Evolutionary conservation across 2,113 vertebrate genomes (phyloP).

Genomic region (Meriones unguiculatus): DNA sequence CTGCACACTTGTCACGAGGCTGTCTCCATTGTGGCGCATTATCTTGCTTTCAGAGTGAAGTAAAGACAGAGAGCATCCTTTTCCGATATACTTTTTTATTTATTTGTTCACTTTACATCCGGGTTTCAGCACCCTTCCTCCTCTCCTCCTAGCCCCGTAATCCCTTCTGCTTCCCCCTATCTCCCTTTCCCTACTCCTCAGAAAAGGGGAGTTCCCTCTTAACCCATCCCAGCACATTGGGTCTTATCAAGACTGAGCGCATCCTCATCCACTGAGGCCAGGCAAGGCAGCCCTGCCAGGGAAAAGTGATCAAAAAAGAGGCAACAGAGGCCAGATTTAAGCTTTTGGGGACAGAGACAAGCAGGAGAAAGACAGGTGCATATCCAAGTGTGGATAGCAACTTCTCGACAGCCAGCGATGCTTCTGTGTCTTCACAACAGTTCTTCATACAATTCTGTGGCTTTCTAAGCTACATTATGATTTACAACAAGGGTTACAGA

Average conservation of each 20-base stretch:
- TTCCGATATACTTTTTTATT: too few relatives aligned
- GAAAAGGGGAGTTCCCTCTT: too few relatives aligned
- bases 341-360: neutral
- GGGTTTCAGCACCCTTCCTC: too few relatives aligned
- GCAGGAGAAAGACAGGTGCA: neutral
- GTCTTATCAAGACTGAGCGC: too few relatives aligned
- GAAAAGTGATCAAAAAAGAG: too few relatives aligned
- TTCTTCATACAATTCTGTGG: neutral
- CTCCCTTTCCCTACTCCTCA: too few relatives aligned
- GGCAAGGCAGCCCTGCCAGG: too few relatives aligned
- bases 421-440: neutral
- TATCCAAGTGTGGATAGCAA: neutral
- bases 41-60: neutral
- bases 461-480: neutral
- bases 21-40: neutral
- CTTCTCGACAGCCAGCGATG: neutral
- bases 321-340: neutral
- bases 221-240: too few relatives aligned
- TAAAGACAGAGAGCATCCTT: neutral
- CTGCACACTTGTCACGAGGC: neutral
- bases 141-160: too few relatives aligned
- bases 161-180: too few relatives aligned
- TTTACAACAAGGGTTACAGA: neutral
- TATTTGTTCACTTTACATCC: too few relatives aligned
- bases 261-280: too few relatives aligned